Evolutionary conservation across 2,113 vertebrate species (phyloP).

Genomic region (Eupsittula cactorum): DNA sequence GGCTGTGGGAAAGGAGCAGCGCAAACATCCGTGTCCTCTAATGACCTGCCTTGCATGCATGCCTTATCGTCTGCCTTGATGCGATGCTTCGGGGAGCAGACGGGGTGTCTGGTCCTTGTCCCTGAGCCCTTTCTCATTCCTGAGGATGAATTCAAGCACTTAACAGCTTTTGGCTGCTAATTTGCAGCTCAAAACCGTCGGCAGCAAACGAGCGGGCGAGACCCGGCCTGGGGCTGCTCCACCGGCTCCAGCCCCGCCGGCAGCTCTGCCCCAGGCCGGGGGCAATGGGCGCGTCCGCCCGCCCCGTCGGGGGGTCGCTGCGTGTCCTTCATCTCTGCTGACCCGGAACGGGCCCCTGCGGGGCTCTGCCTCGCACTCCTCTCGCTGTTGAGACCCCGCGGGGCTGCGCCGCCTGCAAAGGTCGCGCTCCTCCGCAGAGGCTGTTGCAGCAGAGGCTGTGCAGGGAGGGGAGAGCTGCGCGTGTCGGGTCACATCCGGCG

Average conservation of each 20-base stretch:
- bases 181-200: neutral
- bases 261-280: neutral
- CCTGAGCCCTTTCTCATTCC: neutral
- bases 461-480: neutral
- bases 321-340: neutral
- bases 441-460: neutral
- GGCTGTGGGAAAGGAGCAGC: neutral
- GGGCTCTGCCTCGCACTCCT: neutral
- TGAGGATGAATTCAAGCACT: neutral
- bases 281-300: neutral
- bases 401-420: neutral
- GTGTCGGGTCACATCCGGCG: neutral
- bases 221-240: fast-evolving
- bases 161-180: neutral
- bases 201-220: neutral
- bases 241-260: neutral
- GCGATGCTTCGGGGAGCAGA: neutral
- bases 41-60: neutral
- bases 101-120: neutral
- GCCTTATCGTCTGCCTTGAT: neutral
- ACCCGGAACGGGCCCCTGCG: neutral
- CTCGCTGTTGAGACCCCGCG: neutral
- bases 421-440: neutral
- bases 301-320: neutral
- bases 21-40: neutral